A percentile compares a stretch with the other conserved stretches of the same genome.
Conservation (phyloP, 2,113 vertebrate genomes). For the Oreochromis spilurus region DNA sequence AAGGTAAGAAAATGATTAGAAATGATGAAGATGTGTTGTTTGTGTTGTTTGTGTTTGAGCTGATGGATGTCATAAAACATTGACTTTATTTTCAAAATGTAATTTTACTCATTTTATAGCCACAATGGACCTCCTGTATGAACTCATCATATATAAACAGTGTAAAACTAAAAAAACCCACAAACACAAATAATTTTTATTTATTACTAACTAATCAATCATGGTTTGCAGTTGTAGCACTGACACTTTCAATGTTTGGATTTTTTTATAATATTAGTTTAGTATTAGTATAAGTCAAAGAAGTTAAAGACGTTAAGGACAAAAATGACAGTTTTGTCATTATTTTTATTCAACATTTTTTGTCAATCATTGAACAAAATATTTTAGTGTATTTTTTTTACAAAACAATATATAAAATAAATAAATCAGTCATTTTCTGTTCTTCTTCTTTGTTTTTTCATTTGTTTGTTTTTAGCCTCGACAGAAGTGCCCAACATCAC, state of each 20-base stretch:
- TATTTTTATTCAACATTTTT: fast-evolving
- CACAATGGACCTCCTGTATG: fast-evolving
- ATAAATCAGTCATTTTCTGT: too few species aligned
- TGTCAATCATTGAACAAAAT: fast-evolving
- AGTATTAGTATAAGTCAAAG: neutral
- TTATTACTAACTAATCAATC: fast-evolving
- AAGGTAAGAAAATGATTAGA: too few species aligned
- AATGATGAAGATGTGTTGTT: too few species aligned
- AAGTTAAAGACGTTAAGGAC: neutral
- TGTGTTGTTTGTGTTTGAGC: too few species aligned
- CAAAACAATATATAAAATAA: neutral
- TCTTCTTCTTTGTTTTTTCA: too few species aligned
- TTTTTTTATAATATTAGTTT: fast-evolving
- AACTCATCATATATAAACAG: neutral
- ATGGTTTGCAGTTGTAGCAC: fast-evolving
- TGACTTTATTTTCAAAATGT: fast-evolving
- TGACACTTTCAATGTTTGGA: fast-evolving
- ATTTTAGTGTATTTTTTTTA: neutral
- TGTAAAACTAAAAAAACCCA: fast-evolving
- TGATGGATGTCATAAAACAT: fast-evolving
- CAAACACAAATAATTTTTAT: fast-evolving
- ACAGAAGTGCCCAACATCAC: too few species aligned
- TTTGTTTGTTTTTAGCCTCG: too few species aligned
- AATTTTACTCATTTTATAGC: fast-evolving
- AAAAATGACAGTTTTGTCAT: neutral